Evolutionary conservation across 2,797 vertebrate species (phyloP), one percentile per base, ranked within the genome.

Genomic region (Kryptolebias ocellatus): DNA sequence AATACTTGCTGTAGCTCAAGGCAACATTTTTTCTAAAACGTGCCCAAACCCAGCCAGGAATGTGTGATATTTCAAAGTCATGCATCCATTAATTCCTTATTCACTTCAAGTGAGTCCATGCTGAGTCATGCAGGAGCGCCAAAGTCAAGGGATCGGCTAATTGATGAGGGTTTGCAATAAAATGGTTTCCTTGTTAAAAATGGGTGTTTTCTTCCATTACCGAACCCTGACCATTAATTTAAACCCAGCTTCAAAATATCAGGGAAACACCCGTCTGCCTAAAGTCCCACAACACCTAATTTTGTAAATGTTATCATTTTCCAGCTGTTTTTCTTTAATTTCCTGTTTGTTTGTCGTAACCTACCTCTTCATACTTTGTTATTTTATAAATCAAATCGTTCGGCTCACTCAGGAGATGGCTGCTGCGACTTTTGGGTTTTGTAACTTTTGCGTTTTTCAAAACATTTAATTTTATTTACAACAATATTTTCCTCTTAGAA

Each of bases 41-140:
- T 81, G 93, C 77, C 86, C 86, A 58, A 88, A 92, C 91, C 65
- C 20, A 90, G 60, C 53, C n/a, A 76, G 85, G 92, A 90, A 92
- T 93, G 90, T 72, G 67, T 60, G 28, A 83, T 82, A 78, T 89
- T 84, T 70, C 59, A 70, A 87, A 90, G 87, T 74, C 63, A 65
- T 67, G 70, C 64, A 65, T 67, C 73, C 66, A 71, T 69, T 79
- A 79, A 78, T 63, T 78, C 64, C 58, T 69, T 57, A 76, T 59
- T 75, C 64, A 78, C 70, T 46, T 18, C 59, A 12, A 56, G 57
- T 72, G 78, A 71, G 74, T 75, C 78, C 68, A 62, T 39, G 45
- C 27, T 79, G 79, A 87, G 70, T 88, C 86, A 90, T 31, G 34
- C 54, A 29, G 77, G 79, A 59, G 79, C 79, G 81, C 57, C 70